Evolutionary conservation across 2,797 vertebrate species (phyloP).

Genomic region (Chelidonichthys spinosus): DNA sequence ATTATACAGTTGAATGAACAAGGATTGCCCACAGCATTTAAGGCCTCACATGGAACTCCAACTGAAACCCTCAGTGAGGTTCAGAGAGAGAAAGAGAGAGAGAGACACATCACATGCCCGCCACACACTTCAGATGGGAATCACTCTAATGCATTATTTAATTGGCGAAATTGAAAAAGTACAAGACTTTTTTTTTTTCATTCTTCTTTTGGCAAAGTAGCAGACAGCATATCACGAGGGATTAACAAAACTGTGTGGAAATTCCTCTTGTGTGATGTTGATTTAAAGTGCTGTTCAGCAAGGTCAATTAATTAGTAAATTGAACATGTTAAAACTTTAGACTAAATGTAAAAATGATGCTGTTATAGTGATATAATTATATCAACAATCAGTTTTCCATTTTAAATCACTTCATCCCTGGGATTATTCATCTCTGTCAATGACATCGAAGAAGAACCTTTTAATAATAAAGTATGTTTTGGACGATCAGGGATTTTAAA

Average conservation of each 20-base stretch:
- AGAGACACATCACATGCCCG: slow-evolving; percentile 17
- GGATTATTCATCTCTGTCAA: slow-evolving; percentile 4
- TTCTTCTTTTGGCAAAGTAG: background rate
- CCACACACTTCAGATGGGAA: slow-evolving; percentile 31
- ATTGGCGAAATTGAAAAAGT: slow-evolving; percentile 42
- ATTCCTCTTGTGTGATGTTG: background rate
- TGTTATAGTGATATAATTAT: background rate
- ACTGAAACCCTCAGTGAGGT: slow-evolving; percentile 24
- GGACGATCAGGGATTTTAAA: background rate
- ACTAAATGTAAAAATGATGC: background rate
- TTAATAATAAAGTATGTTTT: background rate
- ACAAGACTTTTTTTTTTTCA: slow-evolving; percentile 22
- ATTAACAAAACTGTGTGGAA: background rate
- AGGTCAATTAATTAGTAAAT: slow-evolving; percentile 1
- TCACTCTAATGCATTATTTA: slow-evolving; percentile 51
- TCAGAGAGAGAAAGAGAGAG: background rate
- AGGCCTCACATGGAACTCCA: slow-evolving; percentile 33
- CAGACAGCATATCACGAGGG: background rate
- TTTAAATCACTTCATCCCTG: background rate
- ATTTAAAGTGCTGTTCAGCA: slow-evolving; percentile 6
- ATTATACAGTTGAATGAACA: slow-evolving; percentile 58
- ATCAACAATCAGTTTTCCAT: background rate
- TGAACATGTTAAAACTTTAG: background rate
- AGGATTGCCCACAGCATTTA: slow-evolving; percentile 43
- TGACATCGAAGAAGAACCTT: background rate